These are phyloP conservation scores for Carcina quercana DNA, from an alignment of 2,888 invertebrate genomes.

Conservation along the genomic window DNA sequence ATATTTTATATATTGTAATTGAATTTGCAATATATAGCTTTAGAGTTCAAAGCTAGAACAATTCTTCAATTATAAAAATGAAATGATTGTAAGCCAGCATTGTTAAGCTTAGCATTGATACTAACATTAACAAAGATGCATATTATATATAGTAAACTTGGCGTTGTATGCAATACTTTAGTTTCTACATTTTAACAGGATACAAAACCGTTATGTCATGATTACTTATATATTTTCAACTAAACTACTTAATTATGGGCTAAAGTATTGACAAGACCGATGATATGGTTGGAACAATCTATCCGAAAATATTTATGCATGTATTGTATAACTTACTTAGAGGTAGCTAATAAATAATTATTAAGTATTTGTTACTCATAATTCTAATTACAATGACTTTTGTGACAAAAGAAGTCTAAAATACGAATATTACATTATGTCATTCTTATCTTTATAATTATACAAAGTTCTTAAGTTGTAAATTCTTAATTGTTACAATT, in stretches of 20 bases:
- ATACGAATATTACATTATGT: slow-evolving; percentile 18
- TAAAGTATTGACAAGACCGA: slow-evolving; percentile 25
- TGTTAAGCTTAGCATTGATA: too few species aligned
- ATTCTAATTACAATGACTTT: too few species aligned
- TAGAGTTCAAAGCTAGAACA: too few species aligned
- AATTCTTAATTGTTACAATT: too few species aligned
- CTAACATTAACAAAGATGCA: too few species aligned
- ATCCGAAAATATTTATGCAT: slow-evolving; percentile 61
- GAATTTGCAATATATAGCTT: too few species aligned
- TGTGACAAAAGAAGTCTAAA: too few species aligned
- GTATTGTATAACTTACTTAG: slow-evolving; percentile 31
- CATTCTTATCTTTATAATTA: slow-evolving; percentile 22
- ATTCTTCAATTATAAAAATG: too few species aligned
- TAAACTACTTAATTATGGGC: slow-evolving; percentile 19
- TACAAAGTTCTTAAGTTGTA: too few species aligned
- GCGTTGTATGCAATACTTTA: background rate
- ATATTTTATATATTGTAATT: too few species aligned
- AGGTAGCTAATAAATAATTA: slow-evolving; percentile 38
- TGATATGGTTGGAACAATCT: slow-evolving; percentile 44
- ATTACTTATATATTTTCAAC: slow-evolving; percentile 7
- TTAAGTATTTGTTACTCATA: slow-evolving; percentile 10
- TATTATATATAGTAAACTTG: too few species aligned
- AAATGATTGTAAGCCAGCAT: too few species aligned
- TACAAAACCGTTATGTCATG: slow-evolving; percentile 29
- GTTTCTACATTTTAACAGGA: slow-evolving; percentile 22